phyloP scores from a whole-genome alignment of 2,797 vertebrate genomes.

The Myotis findleyi region DNA sequence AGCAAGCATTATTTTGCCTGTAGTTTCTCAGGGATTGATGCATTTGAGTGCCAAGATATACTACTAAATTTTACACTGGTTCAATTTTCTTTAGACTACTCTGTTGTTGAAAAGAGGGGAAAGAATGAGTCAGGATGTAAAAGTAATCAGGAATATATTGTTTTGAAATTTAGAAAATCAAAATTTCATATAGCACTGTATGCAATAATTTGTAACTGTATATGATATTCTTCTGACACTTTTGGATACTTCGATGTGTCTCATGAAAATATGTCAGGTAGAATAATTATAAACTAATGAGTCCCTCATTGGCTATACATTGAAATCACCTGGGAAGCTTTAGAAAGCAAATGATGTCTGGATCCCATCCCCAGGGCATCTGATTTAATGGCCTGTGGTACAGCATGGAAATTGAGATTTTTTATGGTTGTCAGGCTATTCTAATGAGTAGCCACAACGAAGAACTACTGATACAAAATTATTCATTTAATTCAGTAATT shows the following conservation, averaged over 20 bases:
- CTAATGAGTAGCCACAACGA: background rate
- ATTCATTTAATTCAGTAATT: conserved; percentile 31
- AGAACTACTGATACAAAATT: background rate
- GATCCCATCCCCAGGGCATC: background rate
- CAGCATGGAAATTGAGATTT: background rate
- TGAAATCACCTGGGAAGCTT: background rate
- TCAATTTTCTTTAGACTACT: background rate
- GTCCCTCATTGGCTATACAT: background rate
- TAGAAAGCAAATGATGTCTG: background rate
- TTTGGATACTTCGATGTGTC: background rate
- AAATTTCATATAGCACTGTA: background rate
- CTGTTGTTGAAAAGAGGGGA: background rate
- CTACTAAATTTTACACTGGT: background rate
- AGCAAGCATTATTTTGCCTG: background rate
- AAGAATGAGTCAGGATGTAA: conserved; percentile 1
- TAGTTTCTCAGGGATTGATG: background rate
- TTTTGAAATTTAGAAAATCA: conserved; percentile 37
- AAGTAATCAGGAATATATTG: background rate
- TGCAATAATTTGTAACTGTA: background rate
- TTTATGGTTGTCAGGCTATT: background rate
- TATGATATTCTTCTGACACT: background rate
- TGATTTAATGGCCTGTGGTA: background rate
- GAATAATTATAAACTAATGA: background rate
- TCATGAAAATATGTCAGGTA: background rate
- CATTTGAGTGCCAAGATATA: background rate